Evolutionary conservation across 2,113 vertebrate genomes (phyloP).

Genomic region (Amphiprion ocellaris): DNA sequence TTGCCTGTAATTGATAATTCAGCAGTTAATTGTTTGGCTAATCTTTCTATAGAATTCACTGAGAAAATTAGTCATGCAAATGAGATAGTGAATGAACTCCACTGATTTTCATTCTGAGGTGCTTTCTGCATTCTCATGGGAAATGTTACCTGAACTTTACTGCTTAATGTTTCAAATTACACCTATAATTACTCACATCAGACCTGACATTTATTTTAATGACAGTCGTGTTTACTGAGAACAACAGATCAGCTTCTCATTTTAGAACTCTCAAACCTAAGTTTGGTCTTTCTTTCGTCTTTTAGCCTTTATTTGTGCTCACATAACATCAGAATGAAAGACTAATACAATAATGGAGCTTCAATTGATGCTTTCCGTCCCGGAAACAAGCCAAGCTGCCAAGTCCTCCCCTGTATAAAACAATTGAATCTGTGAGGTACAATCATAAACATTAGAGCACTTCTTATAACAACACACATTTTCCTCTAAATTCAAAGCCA

Average conservation of each 20-base stretch:
- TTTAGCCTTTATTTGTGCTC: neutral
- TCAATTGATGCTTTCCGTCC: neutral
- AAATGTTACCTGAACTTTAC: neutral
- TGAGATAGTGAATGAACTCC: slow-evolving; percentile 3
- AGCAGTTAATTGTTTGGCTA: slow-evolving; percentile 17
- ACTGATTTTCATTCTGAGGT: neutral
- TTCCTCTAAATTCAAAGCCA: neutral
- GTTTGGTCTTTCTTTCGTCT: neutral
- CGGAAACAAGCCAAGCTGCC: neutral
- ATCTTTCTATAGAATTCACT: neutral
- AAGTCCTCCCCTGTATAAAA: neutral
- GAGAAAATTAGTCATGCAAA: slow-evolving; percentile 18
- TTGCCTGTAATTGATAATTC: neutral
- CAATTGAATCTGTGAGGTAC: neutral
- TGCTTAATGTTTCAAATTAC: slow-evolving; percentile 1
- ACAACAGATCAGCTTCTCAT: neutral
- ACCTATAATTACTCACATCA: neutral
- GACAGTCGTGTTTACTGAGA: neutral
- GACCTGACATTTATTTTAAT: neutral
- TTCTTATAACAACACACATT: neutral
- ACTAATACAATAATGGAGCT: neutral
- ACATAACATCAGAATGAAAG: neutral
- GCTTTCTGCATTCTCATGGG: neutral
- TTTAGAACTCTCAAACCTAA: no score
- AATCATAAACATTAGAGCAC: no score